A percentile compares a stretch with the other conserved stretches of the same genome.
These are phyloP conservation scores for Poeciliopsis presidionis DNA, from an alignment of 2,797 vertebrate genomes.

Conservation along the genomic window DNA sequence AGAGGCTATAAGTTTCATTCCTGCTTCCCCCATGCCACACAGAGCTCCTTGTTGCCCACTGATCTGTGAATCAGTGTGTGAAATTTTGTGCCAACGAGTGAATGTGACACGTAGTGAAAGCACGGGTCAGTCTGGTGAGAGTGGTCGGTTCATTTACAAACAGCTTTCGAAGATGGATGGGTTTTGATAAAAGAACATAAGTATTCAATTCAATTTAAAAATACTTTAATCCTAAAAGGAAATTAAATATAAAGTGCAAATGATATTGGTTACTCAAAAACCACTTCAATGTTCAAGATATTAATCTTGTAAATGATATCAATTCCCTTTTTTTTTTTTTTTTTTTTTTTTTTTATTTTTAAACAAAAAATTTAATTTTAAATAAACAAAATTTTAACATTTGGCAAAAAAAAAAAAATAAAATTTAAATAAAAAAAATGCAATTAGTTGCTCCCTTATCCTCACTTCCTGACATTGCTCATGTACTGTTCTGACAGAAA, in stretches of 20 bases:
- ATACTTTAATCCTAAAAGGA: neutral
- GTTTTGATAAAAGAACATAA: neutral
- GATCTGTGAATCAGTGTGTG: conserved; percentile 5
- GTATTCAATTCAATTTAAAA: neutral
- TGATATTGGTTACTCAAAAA: neutral
- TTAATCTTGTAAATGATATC: neutral
- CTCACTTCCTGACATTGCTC: conserved; percentile 31
- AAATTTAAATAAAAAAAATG: too few relatives aligned
- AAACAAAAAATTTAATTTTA: too few relatives aligned
- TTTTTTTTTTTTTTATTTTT: too few relatives aligned
- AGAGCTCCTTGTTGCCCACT: neutral
- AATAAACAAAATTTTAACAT: too few relatives aligned
- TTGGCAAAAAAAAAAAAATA: too few relatives aligned
- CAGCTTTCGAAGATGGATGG: neutral
- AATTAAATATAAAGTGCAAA: neutral
- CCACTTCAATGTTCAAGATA: neutral
- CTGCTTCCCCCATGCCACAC: neutral
- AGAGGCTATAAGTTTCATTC: neutral
- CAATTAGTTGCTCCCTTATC: conserved; percentile 31
- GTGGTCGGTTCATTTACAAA: neutral
- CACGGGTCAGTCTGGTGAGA: neutral
- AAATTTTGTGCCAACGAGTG: neutral
- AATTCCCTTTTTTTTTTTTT: neutral
- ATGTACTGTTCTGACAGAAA: conserved; percentile 53
- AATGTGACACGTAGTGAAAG: neutral